These are phyloP conservation scores for Corythucha ciliata DNA, from an alignment of 2,888 invertebrate genomes.

Conservation along the genomic window DNA sequence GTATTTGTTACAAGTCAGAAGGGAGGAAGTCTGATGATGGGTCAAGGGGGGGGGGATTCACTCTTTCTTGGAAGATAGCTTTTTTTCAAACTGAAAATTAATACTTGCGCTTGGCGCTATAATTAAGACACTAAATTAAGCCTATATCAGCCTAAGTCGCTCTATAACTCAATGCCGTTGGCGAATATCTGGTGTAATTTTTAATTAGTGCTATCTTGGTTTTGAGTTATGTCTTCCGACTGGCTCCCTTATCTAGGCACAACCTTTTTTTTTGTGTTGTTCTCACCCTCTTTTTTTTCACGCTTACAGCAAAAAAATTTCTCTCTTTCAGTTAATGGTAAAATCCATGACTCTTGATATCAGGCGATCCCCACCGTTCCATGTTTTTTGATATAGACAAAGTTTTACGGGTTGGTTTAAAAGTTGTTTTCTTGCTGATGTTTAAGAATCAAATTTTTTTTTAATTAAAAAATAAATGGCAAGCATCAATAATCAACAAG, in stretches of 20 bases:
- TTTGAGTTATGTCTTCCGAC: conserved; percentile 33
- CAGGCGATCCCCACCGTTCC: no score
- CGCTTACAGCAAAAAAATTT: conserved; percentile 22
- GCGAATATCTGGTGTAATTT: conserved; percentile 33
- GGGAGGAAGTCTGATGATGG: no score
- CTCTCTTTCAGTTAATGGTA: conserved; percentile 25
- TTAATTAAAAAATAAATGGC: no score
- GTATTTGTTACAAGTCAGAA: no score
- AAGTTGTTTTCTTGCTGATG: no score
- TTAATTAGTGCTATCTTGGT: conserved; percentile 33
- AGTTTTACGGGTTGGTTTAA: no score
- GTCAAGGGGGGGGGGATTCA: no score
- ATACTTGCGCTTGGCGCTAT: conserved; percentile 25
- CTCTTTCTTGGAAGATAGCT: no score
- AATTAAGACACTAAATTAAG: conserved; percentile 33
- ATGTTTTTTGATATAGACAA: no score
- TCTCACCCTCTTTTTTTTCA: conserved; percentile 19
- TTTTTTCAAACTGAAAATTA: conserved; percentile 28
- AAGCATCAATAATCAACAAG: no score
- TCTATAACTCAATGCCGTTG: conserved; percentile 31
- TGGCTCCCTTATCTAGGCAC: conserved; percentile 31
- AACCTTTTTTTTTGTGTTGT: conserved; percentile 30
- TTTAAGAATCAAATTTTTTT: no score
- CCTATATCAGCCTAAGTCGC: conserved; percentile 29
- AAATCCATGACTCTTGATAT: conserved; percentile 25